Evolutionary conservation across 1,140 invertebrate genomes (phyloP).

Genomic region (Lamellibrachia luymesi): DNA sequence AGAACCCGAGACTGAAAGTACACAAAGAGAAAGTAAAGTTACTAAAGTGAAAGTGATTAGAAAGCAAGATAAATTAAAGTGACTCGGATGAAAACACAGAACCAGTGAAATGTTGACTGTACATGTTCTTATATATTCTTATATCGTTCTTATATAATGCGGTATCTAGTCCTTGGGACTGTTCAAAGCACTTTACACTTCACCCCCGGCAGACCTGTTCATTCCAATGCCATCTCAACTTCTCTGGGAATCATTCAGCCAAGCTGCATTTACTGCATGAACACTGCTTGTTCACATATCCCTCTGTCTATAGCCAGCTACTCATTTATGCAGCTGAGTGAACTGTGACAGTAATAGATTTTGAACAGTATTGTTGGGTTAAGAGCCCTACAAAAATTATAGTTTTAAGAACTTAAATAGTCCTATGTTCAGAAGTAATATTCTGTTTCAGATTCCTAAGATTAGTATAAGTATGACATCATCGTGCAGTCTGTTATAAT

Average conservation of each 20-base stretch:
- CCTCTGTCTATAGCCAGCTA: too few relatives aligned
- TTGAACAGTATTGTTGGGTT: background rate
- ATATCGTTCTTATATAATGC: too few relatives aligned
- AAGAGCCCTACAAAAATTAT: background rate
- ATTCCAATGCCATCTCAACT: too few relatives aligned
- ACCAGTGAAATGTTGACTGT: background rate
- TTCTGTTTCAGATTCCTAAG: background rate
- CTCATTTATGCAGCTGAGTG: too few relatives aligned
- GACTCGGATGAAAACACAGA: background rate
- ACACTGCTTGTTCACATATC: too few relatives aligned
- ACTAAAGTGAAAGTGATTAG: background rate
- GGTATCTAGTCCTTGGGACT: too few relatives aligned
- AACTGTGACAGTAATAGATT: background rate
- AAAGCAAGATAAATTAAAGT: background rate
- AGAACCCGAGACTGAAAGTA: constrained; percentile 37
- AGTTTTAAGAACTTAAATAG: background rate
- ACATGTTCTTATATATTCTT: background rate
- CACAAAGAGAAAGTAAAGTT: constrained; percentile 40
- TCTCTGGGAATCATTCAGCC: too few relatives aligned
- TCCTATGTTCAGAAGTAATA: background rate
- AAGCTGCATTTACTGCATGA: too few relatives aligned
- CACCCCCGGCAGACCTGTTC: too few relatives aligned
- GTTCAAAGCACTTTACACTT: too few relatives aligned
- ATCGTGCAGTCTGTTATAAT: background rate
- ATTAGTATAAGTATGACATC: background rate